Conservation (phyloP, 2,888 invertebrate genomes). For the Hermaeophaga mercurialis region DNA sequence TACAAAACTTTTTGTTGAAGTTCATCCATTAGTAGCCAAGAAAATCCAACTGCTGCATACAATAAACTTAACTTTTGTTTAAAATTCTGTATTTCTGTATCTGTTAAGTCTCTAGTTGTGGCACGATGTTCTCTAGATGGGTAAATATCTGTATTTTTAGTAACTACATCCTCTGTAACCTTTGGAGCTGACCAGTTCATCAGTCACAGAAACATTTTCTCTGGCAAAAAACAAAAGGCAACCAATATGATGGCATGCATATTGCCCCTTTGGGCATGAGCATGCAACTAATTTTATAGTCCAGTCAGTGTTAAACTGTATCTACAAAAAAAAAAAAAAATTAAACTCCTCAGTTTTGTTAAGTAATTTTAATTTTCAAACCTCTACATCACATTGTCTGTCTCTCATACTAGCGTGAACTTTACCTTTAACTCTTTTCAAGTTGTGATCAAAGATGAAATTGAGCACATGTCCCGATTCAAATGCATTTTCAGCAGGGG, state of each 20-base stretch:
- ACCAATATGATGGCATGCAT: neutral
- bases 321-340: neutral
- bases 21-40: too few relatives aligned
- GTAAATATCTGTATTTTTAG: neutral
- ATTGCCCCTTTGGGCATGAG: neutral
- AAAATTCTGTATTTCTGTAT: neutral
- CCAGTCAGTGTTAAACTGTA: neutral
- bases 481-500: constrained; percentile 4
- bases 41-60: neutral
- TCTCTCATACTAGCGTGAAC: constrained; percentile 1
- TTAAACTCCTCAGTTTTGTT: too few relatives aligned
- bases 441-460: neutral
- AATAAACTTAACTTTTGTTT: neutral
- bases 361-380: too few relatives aligned
- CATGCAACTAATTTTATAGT: neutral
- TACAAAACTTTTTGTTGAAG: too few relatives aligned
- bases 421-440: neutral
- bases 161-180: neutral
- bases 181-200: neutral
- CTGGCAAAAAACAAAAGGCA: neutral
- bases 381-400: neutral
- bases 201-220: neutral
- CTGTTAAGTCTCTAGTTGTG: neutral
- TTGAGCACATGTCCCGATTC: neutral
- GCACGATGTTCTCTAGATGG: neutral